A percentile compares a stretch with the other conserved stretches of the same genome.
Evolutionary conservation across 2,797 vertebrate species (phyloP).

Genomic region (Sarcophilus harrisii): DNA sequence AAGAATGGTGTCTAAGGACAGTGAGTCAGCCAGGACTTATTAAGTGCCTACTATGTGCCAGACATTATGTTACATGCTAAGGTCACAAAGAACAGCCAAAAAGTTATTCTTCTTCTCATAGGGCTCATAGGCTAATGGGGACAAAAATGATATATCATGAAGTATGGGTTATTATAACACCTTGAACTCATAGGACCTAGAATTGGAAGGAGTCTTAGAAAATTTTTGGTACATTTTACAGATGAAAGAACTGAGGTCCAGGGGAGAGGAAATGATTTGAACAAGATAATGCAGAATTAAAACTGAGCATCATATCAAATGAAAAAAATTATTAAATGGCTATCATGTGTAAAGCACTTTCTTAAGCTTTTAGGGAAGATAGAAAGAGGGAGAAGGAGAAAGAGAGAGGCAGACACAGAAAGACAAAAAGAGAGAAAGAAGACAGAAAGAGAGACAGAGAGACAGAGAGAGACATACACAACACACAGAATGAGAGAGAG

Average conservation of each 20-base stretch:
- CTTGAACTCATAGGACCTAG: not conserved
- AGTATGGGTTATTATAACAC: not conserved
- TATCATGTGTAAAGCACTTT: not conserved
- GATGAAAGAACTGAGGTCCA: not conserved
- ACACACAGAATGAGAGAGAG: not conserved
- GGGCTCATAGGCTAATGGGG: not conserved
- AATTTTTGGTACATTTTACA: not conserved
- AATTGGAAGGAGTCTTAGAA: not conserved
- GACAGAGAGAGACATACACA: not conserved
- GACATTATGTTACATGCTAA: not conserved
- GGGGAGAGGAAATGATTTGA: not conserved
- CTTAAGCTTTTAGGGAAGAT: not conserved
- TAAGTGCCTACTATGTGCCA: not conserved
- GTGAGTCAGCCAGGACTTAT: not conserved
- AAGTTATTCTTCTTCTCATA: not conserved
- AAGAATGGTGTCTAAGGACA: not conserved
- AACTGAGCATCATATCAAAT: not conserved
- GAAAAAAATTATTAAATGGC: not conserved
- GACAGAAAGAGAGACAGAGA: not conserved
- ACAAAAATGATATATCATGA: not conserved
- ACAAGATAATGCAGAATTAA: not conserved
- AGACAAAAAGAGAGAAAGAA: not conserved
- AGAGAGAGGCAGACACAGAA: not conserved
- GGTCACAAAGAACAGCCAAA: not conserved
- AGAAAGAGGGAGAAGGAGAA: not conserved